Conservation (phyloP, 2,888 invertebrate genomes). For the Desoria tigrina region DNA sequence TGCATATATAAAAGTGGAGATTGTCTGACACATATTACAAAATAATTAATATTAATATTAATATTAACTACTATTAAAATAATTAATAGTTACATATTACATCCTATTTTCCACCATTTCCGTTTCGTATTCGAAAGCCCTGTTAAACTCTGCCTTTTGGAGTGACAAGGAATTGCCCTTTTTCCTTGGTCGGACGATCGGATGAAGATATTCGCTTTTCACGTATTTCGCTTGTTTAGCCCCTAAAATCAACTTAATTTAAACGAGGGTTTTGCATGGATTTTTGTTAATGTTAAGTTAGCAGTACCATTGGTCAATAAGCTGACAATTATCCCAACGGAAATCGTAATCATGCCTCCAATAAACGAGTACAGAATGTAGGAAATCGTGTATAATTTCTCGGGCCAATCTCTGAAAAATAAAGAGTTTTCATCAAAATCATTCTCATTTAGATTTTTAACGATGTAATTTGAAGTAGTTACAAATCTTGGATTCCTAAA, state of each 20-base stretch:
- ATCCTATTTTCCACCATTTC: neutral
- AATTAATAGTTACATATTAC: too few species aligned
- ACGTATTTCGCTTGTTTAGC: slow-evolving; percentile 26
- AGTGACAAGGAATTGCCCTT: neutral
- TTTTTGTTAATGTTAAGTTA: too few species aligned
- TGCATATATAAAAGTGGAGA: too few species aligned
- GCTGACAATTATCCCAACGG: slow-evolving; percentile 29
- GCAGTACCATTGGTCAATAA: slow-evolving; percentile 3
- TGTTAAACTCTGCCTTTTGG: neutral
- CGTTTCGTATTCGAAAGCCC: neutral
- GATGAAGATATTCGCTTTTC: slow-evolving; percentile 37
- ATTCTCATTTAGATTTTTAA: too few species aligned
- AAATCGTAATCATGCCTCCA: slow-evolving; percentile 40
- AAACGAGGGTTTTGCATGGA: neutral
- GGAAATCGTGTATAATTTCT: slow-evolving; percentile 36
- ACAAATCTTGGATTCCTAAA: slow-evolving; percentile 5
- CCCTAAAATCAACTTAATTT: neutral
- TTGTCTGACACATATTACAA: too few species aligned
- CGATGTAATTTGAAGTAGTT: neutral
- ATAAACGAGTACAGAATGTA: slow-evolving; percentile 43
- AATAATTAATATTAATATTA: too few species aligned
- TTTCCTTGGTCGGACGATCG: slow-evolving; percentile 29
- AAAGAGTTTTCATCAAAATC: too few species aligned
- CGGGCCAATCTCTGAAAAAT: slow-evolving; percentile 35
- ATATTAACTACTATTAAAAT: too few species aligned